Conservation (phyloP, 2,888 invertebrate species). For the Chaetoderma sp. region DNA sequence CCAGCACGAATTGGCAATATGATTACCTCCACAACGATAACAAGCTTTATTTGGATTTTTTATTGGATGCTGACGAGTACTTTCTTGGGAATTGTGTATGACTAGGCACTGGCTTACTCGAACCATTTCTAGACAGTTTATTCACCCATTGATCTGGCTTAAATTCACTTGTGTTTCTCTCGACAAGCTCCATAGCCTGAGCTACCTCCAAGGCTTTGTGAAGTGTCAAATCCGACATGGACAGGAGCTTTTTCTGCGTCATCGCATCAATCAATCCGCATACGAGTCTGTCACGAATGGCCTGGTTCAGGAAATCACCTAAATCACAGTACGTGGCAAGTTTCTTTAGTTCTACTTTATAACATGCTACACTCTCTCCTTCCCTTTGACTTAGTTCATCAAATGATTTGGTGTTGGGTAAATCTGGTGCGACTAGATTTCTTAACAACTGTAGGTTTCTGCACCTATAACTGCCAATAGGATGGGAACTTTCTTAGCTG, state of each 20-base stretch:
- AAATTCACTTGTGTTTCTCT: constrained; percentile 23
- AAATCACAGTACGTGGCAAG: constrained; percentile 31
- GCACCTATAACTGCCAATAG: constrained; percentile 33
- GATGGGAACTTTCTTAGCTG: too few species aligned
- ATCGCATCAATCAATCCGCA: constrained; percentile 25
- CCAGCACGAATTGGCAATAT: constrained; percentile 6
- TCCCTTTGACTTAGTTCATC: constrained; percentile 11
- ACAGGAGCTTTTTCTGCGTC: constrained; percentile 28
- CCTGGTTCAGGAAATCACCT: constrained; percentile 16
- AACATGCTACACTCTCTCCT: too few species aligned
- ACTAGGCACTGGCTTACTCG: too few species aligned
- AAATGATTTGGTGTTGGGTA: constrained; percentile 30
- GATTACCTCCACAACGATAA: too few species aligned
- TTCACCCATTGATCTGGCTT: too few species aligned
- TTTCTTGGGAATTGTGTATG: too few species aligned
- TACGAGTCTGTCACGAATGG: constrained; percentile 33
- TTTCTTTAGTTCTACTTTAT: constrained; percentile 26
- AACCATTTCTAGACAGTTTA: too few species aligned
- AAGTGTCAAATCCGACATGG: constrained; percentile 12
- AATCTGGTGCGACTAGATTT: constrained; percentile 21
- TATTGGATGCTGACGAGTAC: too few species aligned
- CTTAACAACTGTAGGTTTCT: constrained; percentile 22
- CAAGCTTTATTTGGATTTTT: too few species aligned
- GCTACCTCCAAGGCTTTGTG: constrained; percentile 20
- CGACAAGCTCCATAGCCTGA: constrained; percentile 31